Evolutionary conservation across 2,113 vertebrate genomes (phyloP).

Genomic region (Turnix velox): DNA sequence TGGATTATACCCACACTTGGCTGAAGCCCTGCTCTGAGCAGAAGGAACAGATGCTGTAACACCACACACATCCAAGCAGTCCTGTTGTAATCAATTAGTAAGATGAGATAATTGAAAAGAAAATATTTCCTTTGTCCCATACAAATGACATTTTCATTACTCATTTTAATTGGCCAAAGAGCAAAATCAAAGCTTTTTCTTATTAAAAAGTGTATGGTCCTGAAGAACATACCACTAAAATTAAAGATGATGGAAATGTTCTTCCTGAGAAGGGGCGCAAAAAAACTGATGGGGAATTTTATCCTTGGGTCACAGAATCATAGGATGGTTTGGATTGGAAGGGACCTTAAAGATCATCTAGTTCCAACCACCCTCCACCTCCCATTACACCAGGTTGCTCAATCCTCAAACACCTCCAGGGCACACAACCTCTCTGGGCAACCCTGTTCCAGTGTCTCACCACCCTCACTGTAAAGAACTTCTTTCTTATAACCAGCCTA

Average conservation of each 20-base stretch:
- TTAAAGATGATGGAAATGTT: not conserved
- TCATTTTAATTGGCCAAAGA: not conserved
- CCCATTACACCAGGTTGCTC: too few species aligned
- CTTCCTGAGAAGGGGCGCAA: not conserved
- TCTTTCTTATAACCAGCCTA: too few species aligned
- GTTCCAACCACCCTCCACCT: too few species aligned
- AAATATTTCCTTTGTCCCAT: not conserved
- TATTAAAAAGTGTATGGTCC: not conserved
- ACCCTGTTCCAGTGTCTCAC: too few species aligned
- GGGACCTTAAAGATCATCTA: too few species aligned
- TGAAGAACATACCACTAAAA: not conserved
- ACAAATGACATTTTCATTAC: conserved; percentile 14
- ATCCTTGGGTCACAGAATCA: not conserved
- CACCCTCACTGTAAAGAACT: too few species aligned
- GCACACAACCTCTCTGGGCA: too few species aligned
- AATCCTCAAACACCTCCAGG: too few species aligned
- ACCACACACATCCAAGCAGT: not conserved
- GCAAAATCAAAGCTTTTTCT: not conserved
- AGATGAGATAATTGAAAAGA: conserved; percentile 8
- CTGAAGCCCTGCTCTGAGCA: not conserved
- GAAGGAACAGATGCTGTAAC: not conserved
- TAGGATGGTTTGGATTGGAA: too few species aligned
- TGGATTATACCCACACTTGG: not conserved
- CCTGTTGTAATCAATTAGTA: not conserved
- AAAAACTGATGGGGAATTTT: not conserved